Base-by-base conservation (phyloP, 92 coral and sea anemone species). In the Porites divaricata region DNA sequence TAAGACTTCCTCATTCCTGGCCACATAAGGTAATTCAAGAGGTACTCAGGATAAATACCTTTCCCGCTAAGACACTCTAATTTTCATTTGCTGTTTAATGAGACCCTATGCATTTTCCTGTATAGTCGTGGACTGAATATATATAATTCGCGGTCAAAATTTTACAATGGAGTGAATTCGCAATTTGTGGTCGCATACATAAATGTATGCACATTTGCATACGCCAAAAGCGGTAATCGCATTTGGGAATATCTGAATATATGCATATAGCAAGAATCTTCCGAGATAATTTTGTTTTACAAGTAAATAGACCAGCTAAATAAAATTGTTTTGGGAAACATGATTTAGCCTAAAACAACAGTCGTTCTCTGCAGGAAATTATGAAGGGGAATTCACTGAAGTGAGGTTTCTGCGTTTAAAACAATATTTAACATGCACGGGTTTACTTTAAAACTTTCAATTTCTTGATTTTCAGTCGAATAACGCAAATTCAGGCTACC, bases 1-100 rank as follows among this genome's bases (percentile, higher is more conserved):
- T 82, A 82, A 62, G 86, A 82, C 86, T 82, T 82, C 86, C 86
- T 82, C 86, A 73, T 59, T 82, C 79, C 25, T 62, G 80, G 26
- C 48, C 22, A 19, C 84, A 28, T 68, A n/a, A 28, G 58, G 76
- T 5, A 57, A 72, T 24, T 48, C 49, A 16, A 48, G n/a, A 70
- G 20, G 53, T 19, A 52, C 23, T 6, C 77, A 11, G 45, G 77
- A 52, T 52, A 13, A 73, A 50, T 11, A 1, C 61, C 25, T 51
- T 20, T n/a, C 41, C 21, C 21, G 22, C 63, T 52, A 51, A 15
- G 62, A 73, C 52, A 12, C 57, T 24, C 45, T 8, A 73, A 28
- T 12, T 73, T 1, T 9, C 14, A 10, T 73, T 73, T 11, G 6
- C 9, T 9, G 9, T 73, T 16, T 66, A 25, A 8, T 51, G 23